These are phyloP conservation scores for Oceanodroma tethys DNA, from an alignment of 2,113 vertebrate species.

Conservation along the genomic window DNA sequence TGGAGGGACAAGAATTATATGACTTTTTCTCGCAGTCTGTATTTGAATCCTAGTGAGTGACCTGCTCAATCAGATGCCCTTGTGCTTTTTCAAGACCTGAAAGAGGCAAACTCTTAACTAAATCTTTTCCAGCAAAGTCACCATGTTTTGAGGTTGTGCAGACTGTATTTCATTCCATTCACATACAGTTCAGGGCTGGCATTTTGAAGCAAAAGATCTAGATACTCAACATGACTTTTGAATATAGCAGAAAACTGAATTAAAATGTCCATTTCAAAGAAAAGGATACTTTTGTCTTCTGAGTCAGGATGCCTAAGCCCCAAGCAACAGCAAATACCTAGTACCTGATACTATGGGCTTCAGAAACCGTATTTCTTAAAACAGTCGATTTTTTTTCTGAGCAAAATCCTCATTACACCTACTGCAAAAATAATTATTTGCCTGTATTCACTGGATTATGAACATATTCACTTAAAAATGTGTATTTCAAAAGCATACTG, in stretches of 20 bases:
- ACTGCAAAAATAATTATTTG: not conserved
- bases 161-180: not conserved
- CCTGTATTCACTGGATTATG: not conserved
- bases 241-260: not conserved
- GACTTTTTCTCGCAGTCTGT: not conserved
- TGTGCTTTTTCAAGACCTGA: not conserved
- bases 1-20: not conserved
- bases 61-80: not conserved
- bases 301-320: not conserved
- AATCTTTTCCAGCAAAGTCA: not conserved
- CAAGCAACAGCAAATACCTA: not conserved
- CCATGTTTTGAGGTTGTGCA: not conserved
- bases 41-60: not conserved
- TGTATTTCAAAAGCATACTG: not conserved
- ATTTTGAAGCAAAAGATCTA: not conserved
- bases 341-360: not conserved
- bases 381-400: not conserved
- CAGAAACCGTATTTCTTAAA: not conserved
- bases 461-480: not conserved
- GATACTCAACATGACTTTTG: not conserved
- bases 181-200: not conserved
- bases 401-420: not conserved
- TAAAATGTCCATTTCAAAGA: not conserved
- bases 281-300: not conserved
- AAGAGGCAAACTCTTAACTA: not conserved